Base-by-base conservation (phyloP, 2,113 vertebrate genomes). In the cattle (Bos taurus) region DNA sequence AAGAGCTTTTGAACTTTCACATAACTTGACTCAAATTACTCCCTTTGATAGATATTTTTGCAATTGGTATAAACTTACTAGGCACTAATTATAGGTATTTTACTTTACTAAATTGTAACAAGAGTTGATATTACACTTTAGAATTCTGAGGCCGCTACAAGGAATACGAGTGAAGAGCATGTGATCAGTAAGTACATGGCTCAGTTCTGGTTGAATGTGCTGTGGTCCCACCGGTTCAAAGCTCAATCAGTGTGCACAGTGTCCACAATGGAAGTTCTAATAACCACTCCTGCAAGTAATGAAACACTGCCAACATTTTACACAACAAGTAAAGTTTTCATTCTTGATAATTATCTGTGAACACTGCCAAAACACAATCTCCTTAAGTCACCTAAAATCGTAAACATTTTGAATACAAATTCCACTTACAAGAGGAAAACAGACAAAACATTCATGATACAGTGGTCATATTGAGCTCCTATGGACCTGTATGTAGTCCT, bases 311-410 rank as follows among this genome's bases (percentile, higher is more conserved):
- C 57, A 93, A 88, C 52, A 93, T 91, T 94, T 98, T 91, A 85
- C 2, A 88, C 57, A 92, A 90, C 60, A 89, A 6, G 11, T 60
- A 77, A 59, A 17, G 36, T 91, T 95, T 93, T 74, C 52, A 12
- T 67, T 95, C 59, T 88, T 91, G 36, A 23, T 74, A 91, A 95
- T 97, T 48, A 52, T 43, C 57, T 26, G 25, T 77, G 54, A 93
- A 82, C 12, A 82, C 0, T 91, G 60, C 21, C 52, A 95, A 91
- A 93, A 91, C 25, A 85, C 26, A 17, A 71, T 56, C 25, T 88
- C 67, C 59, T 89, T 94, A 96, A 96, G 95, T 43, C 71, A 93
- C 71, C 36, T 80, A 62, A 98, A 96, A 88, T 83, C 54, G 19
- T 88, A 84, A 71, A 92, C 25, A 50, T 88, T 91, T 88, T 82